phyloP scores from a whole-genome alignment of 2,113 vertebrate genomes.

The Gambusia affinis region DNA sequence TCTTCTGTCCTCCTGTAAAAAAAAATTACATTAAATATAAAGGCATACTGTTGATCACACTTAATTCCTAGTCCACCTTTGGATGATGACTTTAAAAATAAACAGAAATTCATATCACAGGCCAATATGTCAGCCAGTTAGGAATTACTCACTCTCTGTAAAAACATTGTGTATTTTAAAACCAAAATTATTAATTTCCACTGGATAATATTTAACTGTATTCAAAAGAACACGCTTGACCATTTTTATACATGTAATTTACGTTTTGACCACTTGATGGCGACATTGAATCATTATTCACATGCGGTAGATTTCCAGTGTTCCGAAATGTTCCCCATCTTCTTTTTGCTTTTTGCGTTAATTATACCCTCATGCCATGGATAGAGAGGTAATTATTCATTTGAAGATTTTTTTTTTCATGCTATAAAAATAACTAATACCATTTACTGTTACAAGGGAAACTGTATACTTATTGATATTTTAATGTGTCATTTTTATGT shows the following conservation, averaged over 20 bases:
- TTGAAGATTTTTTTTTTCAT: not conserved
- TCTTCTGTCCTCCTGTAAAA: not conserved
- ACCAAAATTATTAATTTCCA: not conserved
- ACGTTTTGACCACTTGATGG: constrained; percentile 51
- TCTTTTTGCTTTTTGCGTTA: not conserved
- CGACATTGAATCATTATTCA: constrained; percentile 57
- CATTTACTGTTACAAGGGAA: not conserved
- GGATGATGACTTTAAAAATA: not conserved
- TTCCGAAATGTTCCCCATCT: not conserved
- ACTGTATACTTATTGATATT: too few species aligned
- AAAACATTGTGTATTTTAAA: not conserved
- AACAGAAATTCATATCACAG: not conserved
- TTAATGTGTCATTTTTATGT: not conserved
- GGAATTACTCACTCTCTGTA: not conserved
- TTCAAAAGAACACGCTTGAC: too few species aligned
- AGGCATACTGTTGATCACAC: not conserved
- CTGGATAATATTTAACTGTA: not conserved
- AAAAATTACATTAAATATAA: not conserved
- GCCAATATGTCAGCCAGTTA: not conserved
- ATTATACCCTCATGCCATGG: not conserved
- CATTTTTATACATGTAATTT: not conserved
- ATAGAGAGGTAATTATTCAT: not conserved
- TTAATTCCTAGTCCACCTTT: not conserved
- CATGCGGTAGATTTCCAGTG: not conserved
- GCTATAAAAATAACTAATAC: not conserved